Evolutionary conservation across 2,113 vertebrate genomes (phyloP).

Genomic region (Antechinus flavipes): DNA sequence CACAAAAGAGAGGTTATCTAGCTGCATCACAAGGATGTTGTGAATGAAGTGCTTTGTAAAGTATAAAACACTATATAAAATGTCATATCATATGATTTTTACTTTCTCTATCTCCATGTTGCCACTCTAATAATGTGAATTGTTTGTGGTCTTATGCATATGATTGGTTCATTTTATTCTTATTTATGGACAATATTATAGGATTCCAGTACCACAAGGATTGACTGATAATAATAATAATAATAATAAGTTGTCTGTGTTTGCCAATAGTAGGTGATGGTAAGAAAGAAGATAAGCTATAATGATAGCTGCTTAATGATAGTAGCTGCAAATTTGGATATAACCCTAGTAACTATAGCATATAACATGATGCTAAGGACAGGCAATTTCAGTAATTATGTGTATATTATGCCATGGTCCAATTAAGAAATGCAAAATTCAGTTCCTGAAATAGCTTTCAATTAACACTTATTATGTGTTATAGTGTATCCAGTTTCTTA

Average conservation of each 20-base stretch:
- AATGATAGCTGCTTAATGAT: slow-evolving; percentile 16
- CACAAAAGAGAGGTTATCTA: background rate
- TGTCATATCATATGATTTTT: background rate
- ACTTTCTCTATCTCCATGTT: background rate
- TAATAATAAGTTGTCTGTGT: slow-evolving; percentile 14
- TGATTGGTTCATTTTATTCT: background rate
- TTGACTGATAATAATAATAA: slow-evolving; percentile 6
- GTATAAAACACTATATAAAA: background rate
- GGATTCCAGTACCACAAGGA: background rate
- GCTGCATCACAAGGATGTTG: background rate
- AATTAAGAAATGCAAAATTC: slow-evolving; percentile 78
- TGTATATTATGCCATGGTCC: slow-evolving; percentile 67
- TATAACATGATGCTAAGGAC: slow-evolving; percentile 32
- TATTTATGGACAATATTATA: background rate
- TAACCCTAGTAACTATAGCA: background rate
- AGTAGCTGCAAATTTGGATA: background rate
- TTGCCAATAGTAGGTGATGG: background rate
- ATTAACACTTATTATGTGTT: slow-evolving; percentile 73
- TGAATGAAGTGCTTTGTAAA: background rate
- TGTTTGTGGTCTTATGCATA: background rate
- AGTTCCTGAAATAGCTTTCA: slow-evolving; percentile 76
- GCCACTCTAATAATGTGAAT: background rate
- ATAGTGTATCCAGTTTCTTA: slow-evolving; percentile 75
- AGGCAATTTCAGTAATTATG: slow-evolving; percentile 47
- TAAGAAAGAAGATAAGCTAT: background rate